These are phyloP conservation scores for Teleogryllus occipitalis DNA, from an alignment of 1,140 invertebrate species.

Conservation along the genomic window DNA sequence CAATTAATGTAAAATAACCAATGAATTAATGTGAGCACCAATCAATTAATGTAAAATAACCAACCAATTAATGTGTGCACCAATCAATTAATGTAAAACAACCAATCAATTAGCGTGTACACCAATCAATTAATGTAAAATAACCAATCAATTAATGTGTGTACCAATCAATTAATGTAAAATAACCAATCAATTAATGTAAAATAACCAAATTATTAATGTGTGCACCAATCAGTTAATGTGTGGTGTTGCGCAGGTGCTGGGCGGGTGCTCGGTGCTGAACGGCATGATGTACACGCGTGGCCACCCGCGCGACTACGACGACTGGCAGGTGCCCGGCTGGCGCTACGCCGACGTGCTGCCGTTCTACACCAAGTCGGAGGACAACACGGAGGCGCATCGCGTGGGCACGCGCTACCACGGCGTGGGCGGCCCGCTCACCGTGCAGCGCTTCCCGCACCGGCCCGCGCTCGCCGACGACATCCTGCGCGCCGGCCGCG, in stretches of 20 bases:
- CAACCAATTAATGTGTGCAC: no score
- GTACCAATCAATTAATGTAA: no score
- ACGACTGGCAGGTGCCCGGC: conserved; percentile 40
- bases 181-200: no score
- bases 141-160: no score
- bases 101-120: no score
- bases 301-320: conserved; percentile 48
- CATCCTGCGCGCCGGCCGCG: conserved; percentile 49
- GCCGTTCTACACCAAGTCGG: conserved; percentile 82
- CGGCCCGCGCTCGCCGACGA: conserved; percentile 42
- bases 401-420: conserved; percentile 31
- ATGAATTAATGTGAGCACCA: no score
- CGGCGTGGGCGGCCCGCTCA: conserved; percentile 35
- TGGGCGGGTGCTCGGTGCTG: conserved; percentile 40
- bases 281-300: conserved; percentile 52
- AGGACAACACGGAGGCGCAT: conserved; percentile 42
- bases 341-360: conserved; percentile 50
- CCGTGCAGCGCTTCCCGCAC: conserved; percentile 43
- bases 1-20: no score
- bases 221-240: no score
- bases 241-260: conserved; percentile 1
- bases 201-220: no score
- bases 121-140: no score
- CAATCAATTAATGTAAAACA: no score
- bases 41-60: no score